A percentile compares a stretch with the other conserved stretches of the same genome.
Evolutionary conservation across 2,888 invertebrate genomes (phyloP).

Genomic region (Dicyrtomina minuta): DNA sequence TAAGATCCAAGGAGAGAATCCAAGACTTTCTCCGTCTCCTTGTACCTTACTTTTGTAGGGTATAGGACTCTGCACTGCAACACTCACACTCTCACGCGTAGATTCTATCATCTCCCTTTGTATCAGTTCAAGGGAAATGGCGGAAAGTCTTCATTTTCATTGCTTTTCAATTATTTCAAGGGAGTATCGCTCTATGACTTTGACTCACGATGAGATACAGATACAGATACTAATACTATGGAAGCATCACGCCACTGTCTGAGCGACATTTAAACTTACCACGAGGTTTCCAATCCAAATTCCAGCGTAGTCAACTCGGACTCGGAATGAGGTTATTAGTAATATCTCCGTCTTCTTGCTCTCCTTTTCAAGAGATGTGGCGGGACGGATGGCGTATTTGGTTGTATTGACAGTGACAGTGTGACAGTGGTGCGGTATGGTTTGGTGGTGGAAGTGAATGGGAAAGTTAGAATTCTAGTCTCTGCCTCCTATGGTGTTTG

Average conservation of each 20-base stretch:
- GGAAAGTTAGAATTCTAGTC: not conserved
- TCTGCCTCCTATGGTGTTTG: conserved; percentile 15
- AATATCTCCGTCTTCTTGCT: no score
- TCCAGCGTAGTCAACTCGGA: no score
- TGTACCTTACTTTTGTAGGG: not conserved
- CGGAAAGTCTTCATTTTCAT: not conserved
- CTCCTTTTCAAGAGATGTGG: no score
- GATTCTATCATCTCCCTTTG: not conserved
- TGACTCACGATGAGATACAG: not conserved
- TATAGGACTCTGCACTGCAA: no score
- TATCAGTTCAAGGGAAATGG: not conserved
- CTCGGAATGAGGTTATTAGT: no score
- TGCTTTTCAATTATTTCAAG: not conserved
- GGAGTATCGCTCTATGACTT: no score
- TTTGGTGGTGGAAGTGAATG: no score
- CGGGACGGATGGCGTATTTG: no score
- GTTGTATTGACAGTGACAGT: not conserved
- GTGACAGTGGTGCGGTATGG: conserved; percentile 2
- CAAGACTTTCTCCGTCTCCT: conserved; percentile 3
- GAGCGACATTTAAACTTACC: no score
- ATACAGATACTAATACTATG: not conserved
- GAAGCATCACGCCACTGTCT: not conserved
- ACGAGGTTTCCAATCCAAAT: no score
- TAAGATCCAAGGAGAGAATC: conserved; percentile 3
- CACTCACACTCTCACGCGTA: no score